A percentile compares a stretch with the other conserved stretches of the same genome.
These are phyloP conservation scores for Archegozetes longisetosus DNA, from an alignment of 1,140 invertebrate genomes.

Conservation along the genomic window DNA sequence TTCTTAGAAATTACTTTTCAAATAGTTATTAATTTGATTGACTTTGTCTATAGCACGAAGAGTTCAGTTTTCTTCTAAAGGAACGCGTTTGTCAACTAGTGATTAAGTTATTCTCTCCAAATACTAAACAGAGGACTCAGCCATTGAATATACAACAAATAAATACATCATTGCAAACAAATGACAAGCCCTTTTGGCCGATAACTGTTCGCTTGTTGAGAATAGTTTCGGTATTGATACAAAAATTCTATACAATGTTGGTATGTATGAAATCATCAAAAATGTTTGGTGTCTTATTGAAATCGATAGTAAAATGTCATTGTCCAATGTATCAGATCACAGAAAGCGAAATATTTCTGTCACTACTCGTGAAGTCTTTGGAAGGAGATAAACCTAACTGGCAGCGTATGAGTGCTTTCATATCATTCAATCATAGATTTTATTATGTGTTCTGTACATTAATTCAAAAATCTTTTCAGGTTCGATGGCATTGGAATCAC, in stretches of 20 bases:
- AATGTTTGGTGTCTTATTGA: conserved; percentile 14
- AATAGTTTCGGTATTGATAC: conserved; percentile 79
- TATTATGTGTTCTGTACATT: conserved; percentile 21
- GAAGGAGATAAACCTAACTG: conserved; percentile 89
- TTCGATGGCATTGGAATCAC: conserved; percentile 10
- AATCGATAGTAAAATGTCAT: conserved; percentile 6
- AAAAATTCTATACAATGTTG: conserved; percentile 79
- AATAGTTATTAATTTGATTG: too few species aligned
- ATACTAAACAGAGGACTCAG: conserved; percentile 53
- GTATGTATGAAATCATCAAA: too few species aligned
- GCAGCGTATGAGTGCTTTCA: conserved; percentile 83
- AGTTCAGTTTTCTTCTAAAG: conserved; percentile 87
- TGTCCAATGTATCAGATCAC: conserved; percentile 49
- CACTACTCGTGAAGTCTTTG: conserved; percentile 88
- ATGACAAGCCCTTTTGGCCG: conserved; percentile 88
- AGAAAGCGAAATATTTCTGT: conserved; percentile 96
- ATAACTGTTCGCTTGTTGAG: conserved; percentile 85
- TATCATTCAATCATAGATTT: conserved; percentile 87
- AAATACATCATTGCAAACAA: conserved; percentile 25
- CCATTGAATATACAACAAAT: neutral
- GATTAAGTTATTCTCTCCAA: conserved; percentile 93
- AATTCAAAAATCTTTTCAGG: neutral
- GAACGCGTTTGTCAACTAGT: conserved; percentile 92
- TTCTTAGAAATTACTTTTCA: too few species aligned
- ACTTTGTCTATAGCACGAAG: conserved; percentile 73